These are phyloP conservation scores for Xiphorhynchus elegans DNA, from an alignment of 2,113 vertebrate species.

Conservation along the genomic window DNA sequence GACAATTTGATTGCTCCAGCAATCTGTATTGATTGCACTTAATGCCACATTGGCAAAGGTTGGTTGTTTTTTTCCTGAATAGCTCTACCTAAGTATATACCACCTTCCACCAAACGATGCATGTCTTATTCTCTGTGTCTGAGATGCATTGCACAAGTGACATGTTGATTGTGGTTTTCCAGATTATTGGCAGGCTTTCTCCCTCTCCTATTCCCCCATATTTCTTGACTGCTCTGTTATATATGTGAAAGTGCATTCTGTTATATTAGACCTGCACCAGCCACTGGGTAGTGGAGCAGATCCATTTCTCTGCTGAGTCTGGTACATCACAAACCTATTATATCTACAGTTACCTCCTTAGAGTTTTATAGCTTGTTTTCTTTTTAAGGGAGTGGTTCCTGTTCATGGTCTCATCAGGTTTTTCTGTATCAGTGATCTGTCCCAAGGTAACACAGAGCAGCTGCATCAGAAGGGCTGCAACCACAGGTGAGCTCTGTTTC, in stretches of 20 bases:
- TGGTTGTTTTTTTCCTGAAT: background rate
- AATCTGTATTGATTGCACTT: background rate
- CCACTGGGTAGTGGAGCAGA: background rate
- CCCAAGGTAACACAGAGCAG: background rate
- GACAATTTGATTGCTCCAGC: background rate
- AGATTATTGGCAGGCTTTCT: background rate
- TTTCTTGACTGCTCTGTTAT: background rate
- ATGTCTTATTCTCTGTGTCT: background rate
- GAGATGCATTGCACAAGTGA: background rate
- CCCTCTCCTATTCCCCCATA: background rate
- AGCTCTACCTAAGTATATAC: background rate
- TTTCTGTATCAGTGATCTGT: background rate
- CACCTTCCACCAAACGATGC: background rate
- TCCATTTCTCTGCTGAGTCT: background rate
- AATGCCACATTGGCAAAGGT: background rate
- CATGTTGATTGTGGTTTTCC: background rate
- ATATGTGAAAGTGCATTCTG: background rate
- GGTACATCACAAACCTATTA: background rate
- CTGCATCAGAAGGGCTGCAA: background rate
- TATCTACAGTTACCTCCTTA: background rate
- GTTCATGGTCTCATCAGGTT: background rate
- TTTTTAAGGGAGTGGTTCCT: background rate
- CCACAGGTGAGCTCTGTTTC: background rate
- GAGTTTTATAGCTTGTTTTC: background rate
- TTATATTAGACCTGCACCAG: background rate